These are phyloP conservation scores for Chrysaora quinquecirrha DNA, from an alignment of 30 jellyfish, hydroid and myxozoan genomes.

Conservation along the genomic window DNA sequence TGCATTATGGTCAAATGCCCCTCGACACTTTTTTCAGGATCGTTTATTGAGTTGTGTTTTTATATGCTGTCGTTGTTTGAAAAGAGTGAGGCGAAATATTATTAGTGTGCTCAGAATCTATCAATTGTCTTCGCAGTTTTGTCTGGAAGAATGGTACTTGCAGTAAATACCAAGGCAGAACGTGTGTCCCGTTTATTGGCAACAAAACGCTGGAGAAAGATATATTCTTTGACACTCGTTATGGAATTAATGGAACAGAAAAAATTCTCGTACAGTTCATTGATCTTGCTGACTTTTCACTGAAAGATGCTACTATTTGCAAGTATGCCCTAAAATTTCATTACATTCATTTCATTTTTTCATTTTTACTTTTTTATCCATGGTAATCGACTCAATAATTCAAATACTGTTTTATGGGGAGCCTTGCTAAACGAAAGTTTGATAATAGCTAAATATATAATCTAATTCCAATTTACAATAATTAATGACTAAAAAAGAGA, in stretches of 20 bases:
- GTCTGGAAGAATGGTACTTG: constrained; percentile 82
- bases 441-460: no score
- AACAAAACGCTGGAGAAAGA: constrained; percentile 28
- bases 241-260: constrained; percentile 70
- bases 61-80: no score
- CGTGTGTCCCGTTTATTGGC: constrained; percentile 51
- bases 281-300: constrained; percentile 14
- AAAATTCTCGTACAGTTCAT: constrained; percentile 44
- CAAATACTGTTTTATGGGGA: no score
- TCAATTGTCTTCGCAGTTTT: constrained; percentile 24
- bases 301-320: constrained; percentile 24
- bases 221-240: constrained; percentile 56
- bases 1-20: no score
- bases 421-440: no score
- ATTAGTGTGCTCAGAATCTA: no score
- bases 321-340: no score
- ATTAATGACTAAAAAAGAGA: no score
- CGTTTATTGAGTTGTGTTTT: no score
- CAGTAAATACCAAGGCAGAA: constrained; percentile 59
- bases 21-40: no score
- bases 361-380: background rate
- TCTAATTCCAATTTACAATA: no score
- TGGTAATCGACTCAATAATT: background rate
- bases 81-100: no score
- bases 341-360: background rate